Conservation (phyloP, 2,113 vertebrate species). For the Romanogobio albipinnatus region DNA sequence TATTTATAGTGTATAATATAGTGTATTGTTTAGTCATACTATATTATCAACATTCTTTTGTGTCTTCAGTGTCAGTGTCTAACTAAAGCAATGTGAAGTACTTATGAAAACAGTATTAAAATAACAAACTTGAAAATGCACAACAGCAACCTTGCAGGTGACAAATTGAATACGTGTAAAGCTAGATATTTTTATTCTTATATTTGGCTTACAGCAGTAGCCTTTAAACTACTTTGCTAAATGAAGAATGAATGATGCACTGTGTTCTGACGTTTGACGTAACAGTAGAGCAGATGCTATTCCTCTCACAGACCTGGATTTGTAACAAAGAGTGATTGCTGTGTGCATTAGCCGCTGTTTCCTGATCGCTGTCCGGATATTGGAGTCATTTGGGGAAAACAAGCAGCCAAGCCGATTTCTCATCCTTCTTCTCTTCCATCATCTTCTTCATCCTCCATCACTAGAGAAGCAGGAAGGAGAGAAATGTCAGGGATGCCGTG, state of each 20-base stretch:
- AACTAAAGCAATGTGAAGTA: neutral
- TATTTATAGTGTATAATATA: no score
- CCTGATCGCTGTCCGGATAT: neutral
- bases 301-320: conserved; percentile 12
- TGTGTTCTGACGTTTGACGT: neutral
- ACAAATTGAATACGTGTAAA: neutral
- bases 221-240: conserved; percentile 21
- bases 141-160: neutral
- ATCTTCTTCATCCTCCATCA: neutral
- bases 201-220: neutral
- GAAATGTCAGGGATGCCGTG: conserved; percentile 43
- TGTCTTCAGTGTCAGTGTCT: no score
- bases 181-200: neutral
- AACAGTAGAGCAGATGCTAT: neutral
- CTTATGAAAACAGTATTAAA: neutral
- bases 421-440: conserved; percentile 39
- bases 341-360: neutral
- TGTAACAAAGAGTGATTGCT: neutral
- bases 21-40: no score
- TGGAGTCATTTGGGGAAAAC: conserved; percentile 6
- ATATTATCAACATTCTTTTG: no score
- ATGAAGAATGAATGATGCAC: neutral
- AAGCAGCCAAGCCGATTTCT: conserved; percentile 52
- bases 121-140: neutral
- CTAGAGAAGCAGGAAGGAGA: conserved; percentile 37